phyloP scores from a whole-genome alignment of 2,888 invertebrate genomes.

The Xestoiulus laeticollis region DNA sequence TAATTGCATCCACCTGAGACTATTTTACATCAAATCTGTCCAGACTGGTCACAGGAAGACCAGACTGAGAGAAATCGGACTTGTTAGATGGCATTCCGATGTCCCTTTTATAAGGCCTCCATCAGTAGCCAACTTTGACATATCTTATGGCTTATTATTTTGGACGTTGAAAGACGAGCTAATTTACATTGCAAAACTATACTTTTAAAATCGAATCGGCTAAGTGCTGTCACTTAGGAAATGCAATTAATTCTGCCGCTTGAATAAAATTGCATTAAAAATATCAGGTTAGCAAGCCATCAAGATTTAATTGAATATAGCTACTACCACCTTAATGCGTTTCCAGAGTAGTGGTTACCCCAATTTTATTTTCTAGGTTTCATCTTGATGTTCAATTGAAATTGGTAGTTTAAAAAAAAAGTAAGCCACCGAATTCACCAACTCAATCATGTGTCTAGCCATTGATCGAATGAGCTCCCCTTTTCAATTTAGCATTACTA shows the following conservation, averaged over 20 bases:
- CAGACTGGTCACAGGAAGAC: neutral
- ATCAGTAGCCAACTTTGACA: neutral
- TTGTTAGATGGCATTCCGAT: constrained; percentile 34
- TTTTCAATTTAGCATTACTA: neutral
- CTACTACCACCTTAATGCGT: neutral
- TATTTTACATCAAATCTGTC: constrained; percentile 7
- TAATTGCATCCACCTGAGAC: neutral
- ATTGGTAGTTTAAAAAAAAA: neutral
- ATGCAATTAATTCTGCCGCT: neutral
- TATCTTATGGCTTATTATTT: constrained; percentile 30
- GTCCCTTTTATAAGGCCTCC: neutral
- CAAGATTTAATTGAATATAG: neutral
- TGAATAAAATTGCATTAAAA: neutral
- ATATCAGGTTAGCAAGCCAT: neutral
- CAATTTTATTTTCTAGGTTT: neutral
- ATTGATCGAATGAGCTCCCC: neutral
- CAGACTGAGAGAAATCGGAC: constrained; percentile 8
- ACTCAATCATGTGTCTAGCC: too few relatives aligned
- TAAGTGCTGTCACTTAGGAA: neutral
- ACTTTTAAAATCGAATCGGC: neutral
- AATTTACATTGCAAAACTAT: constrained; percentile 13
- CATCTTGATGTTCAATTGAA: neutral
- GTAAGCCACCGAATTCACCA: too few relatives aligned
- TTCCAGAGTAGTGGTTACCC: neutral
- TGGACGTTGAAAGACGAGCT: constrained; percentile 19